Evolutionary conservation across 2,888 invertebrate genomes (phyloP), one percentile per base, ranked within the genome.

Genomic region (Amphipyra berbera): DNA sequence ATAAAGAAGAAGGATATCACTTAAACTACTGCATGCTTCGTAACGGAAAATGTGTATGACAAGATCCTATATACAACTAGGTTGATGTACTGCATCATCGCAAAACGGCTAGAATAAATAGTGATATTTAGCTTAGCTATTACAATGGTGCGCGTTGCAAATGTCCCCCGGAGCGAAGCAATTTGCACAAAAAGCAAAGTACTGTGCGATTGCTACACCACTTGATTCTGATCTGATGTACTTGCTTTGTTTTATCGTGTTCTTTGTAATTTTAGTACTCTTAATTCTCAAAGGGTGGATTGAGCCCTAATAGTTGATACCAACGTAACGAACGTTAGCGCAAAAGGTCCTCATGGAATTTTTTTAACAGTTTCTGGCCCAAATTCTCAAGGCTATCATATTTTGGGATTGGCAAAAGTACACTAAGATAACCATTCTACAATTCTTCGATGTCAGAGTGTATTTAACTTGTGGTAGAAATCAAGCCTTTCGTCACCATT

Each of bases 101-200:
- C 33, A 64, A 55, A 68, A 62, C 8, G 40, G 14, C 33, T 42
- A 41, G 59, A 65, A 78, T 76, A 71, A 78, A 73, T 74, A 67
- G 66, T 62, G 68, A 70, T 73, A 77, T 79, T 79, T 78, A 72
- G 61, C 60, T 52, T 41, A 48, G 40, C 46, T 53, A 52, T 78
- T 79, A 74, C 78, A 74, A 78, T 64, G 58, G 54, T 59, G 60
- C 41, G 40, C 54, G 44, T 52, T 62, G 60, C 59, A 48, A 64
- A 55, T 35, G 65, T 68, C 71, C 77, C 80, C 80, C 49, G 75
- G 60, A 68, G 80, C 77, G 75, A 65, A 42, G 70, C 66, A 70
- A 80, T 80, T 80, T 80, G 71, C 68, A 64, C 77, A 78, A 78
- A 79, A 80, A 71, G 61, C 66, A 7, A 53, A 68, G 64, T 76